phyloP scores from a whole-genome alignment of 2,797 vertebrate species.

The Melanotaenia pygmaea region DNA sequence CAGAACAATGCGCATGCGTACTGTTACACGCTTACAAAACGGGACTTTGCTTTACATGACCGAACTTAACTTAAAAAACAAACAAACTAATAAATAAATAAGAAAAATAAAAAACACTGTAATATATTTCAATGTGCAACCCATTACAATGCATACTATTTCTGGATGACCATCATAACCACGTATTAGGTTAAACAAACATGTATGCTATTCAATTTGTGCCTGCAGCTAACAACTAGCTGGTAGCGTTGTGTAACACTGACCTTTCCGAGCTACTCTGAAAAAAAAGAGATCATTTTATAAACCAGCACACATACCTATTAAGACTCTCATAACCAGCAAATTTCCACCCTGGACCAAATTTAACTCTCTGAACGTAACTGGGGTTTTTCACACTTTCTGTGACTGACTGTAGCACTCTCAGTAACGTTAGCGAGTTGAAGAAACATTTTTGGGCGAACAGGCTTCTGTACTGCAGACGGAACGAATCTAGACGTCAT shows the following conservation, averaged over 20 bases:
- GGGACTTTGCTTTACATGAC: neutral
- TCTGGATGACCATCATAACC: fast-evolving
- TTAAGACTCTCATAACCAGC: conserved; percentile 76
- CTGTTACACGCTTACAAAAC: conserved; percentile 60
- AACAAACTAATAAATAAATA: neutral
- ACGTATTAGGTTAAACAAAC: neutral
- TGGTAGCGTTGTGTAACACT: conserved; percentile 25
- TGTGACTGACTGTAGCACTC: neutral
- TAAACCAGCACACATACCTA: conserved; percentile 70
- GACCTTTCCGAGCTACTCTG: conserved; percentile 27
- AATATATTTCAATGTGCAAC: neutral
- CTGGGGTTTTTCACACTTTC: neutral
- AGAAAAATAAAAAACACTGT: neutral
- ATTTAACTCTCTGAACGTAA: fast-evolving
- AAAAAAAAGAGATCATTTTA: neutral
- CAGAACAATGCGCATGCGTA: conserved; percentile 59
- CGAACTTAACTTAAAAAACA: neutral
- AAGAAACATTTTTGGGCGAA: conserved; percentile 16
- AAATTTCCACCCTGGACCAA: fast-evolving
- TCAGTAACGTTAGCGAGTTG: no score
- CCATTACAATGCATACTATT: fast-evolving
- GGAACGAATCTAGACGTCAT: neutral
- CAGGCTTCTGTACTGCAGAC: conserved; percentile 15
- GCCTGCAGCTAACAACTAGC: conserved; percentile 22
- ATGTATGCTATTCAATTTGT: fast-evolving